phyloP scores from a whole-genome alignment of 2,113 vertebrate species.

The Delphinapterus leucas region DNA sequence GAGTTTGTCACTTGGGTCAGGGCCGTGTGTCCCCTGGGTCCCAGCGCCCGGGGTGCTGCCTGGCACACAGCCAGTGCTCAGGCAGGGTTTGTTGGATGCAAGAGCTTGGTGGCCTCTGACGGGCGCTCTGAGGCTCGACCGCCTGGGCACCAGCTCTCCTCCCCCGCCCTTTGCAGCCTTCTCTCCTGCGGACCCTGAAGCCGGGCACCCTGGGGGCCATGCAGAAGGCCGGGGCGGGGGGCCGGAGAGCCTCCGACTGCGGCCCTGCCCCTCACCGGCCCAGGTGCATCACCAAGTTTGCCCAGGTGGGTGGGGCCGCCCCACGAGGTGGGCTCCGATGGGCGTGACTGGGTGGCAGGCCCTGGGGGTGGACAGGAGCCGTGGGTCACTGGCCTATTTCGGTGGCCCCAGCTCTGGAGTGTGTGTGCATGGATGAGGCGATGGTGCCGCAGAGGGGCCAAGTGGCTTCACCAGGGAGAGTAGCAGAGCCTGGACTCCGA shows the following conservation, averaged over 20 bases:
- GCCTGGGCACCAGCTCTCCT: background rate
- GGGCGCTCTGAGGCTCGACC: background rate
- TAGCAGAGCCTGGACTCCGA: background rate
- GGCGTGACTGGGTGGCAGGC: background rate
- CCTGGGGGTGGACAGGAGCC: background rate
- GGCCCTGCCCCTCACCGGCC: constrained; percentile 50
- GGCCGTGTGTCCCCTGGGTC: background rate
- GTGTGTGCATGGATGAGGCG: rapidly evolving
- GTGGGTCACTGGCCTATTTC: background rate
- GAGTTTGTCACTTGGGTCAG: background rate
- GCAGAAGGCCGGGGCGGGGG: constrained; percentile 81
- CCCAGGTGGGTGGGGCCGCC: constrained; percentile 72
- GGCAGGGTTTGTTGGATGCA: background rate
- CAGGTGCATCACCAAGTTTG: constrained; percentile 75
- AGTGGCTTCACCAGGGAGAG: background rate
- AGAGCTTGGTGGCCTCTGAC: background rate
- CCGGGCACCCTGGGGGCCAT: constrained; percentile 62
- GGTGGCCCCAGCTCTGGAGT: background rate
- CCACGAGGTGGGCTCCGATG: background rate
- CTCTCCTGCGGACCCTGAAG: rapidly evolving
- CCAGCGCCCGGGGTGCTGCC: background rate
- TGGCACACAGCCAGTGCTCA: background rate
- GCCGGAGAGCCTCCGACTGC: constrained; percentile 68
- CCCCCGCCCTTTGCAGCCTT: constrained; percentile 9
- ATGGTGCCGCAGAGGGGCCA: background rate